These are phyloP conservation scores for Sebastes schlegelii DNA, from an alignment of 2,113 vertebrate species.

Conservation along the genomic window DNA sequence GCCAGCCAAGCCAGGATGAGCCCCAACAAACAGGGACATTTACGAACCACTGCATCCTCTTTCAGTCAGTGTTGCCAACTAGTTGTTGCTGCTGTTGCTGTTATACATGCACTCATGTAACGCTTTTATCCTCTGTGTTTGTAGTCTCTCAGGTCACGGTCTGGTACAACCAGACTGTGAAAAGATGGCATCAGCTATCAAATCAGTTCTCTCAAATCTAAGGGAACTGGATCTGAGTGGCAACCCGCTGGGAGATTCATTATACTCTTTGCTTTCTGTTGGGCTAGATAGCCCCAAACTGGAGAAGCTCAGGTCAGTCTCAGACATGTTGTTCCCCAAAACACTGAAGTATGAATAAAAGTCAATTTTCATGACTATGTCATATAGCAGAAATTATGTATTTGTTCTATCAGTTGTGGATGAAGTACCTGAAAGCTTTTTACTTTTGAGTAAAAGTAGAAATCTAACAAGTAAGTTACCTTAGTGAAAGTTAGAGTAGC, in stretches of 20 bases:
- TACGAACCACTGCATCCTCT: neutral
- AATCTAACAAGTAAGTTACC: no score
- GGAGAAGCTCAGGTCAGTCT: constrained; percentile 51
- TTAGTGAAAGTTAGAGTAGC: no score
- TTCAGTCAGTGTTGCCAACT: neutral
- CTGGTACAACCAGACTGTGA: accelerated
- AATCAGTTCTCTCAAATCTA: constrained; percentile 19
- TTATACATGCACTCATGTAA: neutral
- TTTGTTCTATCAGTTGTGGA: neutral
- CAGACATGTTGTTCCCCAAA: neutral
- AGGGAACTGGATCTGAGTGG: constrained; percentile 49
- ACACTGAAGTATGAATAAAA: neutral
- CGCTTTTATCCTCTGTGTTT: neutral
- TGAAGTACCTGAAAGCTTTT: no score
- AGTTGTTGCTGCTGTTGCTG: neutral
- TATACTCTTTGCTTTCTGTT: constrained; percentile 3
- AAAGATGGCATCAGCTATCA: constrained; percentile 5
- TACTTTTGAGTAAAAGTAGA: no score
- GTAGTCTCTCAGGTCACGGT: neutral
- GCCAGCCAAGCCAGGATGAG: neutral
- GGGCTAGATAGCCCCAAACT: constrained; percentile 13
- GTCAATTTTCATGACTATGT: neutral
- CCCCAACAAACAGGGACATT: neutral
- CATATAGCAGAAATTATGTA: neutral
- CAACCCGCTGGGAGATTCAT: neutral